These are phyloP conservation scores for Drosophila biarmipes DNA, from an alignment of 1,140 invertebrate species.

Conservation along the genomic window DNA sequence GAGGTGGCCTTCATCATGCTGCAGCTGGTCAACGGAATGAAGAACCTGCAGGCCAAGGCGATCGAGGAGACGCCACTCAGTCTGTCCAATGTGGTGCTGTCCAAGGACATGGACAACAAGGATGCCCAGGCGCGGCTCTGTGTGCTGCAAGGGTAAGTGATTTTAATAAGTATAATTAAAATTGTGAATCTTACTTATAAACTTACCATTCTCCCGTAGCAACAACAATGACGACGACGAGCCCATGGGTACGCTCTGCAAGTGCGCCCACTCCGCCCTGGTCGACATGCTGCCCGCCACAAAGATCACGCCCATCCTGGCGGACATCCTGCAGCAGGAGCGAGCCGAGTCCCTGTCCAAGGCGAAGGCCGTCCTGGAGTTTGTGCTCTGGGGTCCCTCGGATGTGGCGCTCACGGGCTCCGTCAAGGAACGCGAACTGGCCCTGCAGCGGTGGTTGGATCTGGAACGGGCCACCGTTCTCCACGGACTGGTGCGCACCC, in stretches of 20 bases:
- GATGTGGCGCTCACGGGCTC: constrained; percentile 89
- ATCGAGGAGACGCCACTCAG: constrained; percentile 90
- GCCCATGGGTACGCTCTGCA: constrained; percentile 90
- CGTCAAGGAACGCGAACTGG: constrained; percentile 88
- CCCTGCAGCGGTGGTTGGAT: constrained; percentile 92
- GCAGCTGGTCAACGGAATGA: constrained; percentile 92
- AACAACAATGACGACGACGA: constrained; percentile 86
- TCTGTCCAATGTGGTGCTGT: constrained; percentile 86
- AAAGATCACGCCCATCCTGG: constrained; percentile 88
- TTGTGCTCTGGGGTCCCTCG: constrained; percentile 93
- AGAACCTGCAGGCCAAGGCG: constrained; percentile 92
- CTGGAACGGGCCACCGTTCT: constrained; percentile 92
- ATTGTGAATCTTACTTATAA: background rate
- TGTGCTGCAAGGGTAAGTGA: constrained; percentile 89
- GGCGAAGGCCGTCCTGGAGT: constrained; percentile 91
- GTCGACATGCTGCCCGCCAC: constrained; percentile 88
- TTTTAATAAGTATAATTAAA: no score
- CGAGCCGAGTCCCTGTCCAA: constrained; percentile 89
- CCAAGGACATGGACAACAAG: constrained; percentile 86
- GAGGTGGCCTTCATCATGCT: constrained; percentile 90
- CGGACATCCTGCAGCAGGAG: constrained; percentile 89
- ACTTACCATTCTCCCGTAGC: constrained; percentile 15
- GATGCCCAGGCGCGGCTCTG: constrained; percentile 87
- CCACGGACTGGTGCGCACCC: constrained; percentile 90
- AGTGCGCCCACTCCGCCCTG: constrained; percentile 90